Evolutionary conservation across 2,113 vertebrate genomes (phyloP), one percentile per base, ranked within the genome.

Genomic region (Oreochromis niloticus): DNA sequence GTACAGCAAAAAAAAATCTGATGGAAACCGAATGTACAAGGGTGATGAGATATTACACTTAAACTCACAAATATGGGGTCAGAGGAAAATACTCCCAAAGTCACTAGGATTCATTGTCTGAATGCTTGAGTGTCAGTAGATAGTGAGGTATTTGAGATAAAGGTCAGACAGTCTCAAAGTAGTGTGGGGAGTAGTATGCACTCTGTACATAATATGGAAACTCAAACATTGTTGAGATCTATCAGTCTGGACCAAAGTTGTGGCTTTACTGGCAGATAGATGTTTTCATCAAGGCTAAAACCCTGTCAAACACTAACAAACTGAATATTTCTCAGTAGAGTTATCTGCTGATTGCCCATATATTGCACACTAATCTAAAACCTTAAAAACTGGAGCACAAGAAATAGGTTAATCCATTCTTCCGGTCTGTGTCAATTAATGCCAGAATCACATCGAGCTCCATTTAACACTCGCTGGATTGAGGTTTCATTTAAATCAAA

Each of bases 331-430:
- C 4, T 30, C 22, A 1, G 19, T 30, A 16, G 32, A 8, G 19
- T 32, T 24, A 16, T 32, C 6, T 6, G 52, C 19, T 54, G 24
- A 57, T 50, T 56, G 50, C 9, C 55, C 22, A 41, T 30, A 39
- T 36, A 19, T 55, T 86, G 24, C 4, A 9, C 32, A 30, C 59
- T 82, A 39, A 87, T 56, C 83, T 46, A 22, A 86, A 84, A 61
- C 75, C 24, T 82, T 68, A 4, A 55, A 78, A 87, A 90, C 14
- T 52, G 9, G 82, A 93, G 32, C 66, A 84, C 9, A 73, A 66
- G 48, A 96, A 94, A 34, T 93, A 87, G 95, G 94, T 91, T 94
- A 96, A 93, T 94, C 93, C 90, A 63, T 84, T 88, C 86, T 89
- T 93, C 90, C 88, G 87, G 85, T 91, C 86, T 85, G 84, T 86